These are phyloP conservation scores for Terebella lapidaria DNA, from an alignment of 2,888 invertebrate species.

Conservation along the genomic window DNA sequence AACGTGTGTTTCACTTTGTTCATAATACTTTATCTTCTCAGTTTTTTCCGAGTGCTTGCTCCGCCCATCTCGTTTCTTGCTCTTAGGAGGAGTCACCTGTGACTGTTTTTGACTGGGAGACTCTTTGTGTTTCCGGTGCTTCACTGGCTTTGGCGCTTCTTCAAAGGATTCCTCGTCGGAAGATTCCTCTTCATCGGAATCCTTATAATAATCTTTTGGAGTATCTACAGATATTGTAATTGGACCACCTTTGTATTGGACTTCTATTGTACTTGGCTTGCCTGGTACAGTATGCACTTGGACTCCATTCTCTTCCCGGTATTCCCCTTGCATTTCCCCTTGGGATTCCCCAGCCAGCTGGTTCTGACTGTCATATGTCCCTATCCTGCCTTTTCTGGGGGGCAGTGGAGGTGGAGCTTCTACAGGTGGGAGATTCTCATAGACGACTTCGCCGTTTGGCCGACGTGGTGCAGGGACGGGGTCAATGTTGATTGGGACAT, in stretches of 20 bases:
- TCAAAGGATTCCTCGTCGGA: neutral
- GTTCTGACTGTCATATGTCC: neutral
- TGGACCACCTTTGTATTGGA: conserved; percentile 26
- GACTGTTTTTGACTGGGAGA: neutral
- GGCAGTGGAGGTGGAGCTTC: neutral
- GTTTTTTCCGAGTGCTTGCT: neutral
- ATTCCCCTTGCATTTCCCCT: neutral
- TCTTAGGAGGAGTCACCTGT: neutral
- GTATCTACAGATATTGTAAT: conserved; percentile 28
- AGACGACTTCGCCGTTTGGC: neutral
- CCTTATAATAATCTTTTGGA: neutral
- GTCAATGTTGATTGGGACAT: neutral
- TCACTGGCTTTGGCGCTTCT: neutral
- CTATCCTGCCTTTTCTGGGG: neutral
- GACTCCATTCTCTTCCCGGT: conserved; percentile 14
- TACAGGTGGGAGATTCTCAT: neutral
- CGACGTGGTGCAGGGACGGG: neutral
- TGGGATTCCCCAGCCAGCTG: neutral
- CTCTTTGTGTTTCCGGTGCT: neutral
- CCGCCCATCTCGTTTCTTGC: neutral
- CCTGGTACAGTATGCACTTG: conserved; percentile 21
- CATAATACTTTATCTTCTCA: neutral
- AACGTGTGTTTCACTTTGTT: too few species aligned
- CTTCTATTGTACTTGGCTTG: conserved; percentile 26
- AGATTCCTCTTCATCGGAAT: too few species aligned